Evolutionary conservation across 2,888 invertebrate genomes (phyloP), one percentile per base, ranked within the genome.

Genomic region (Pyrrhosoma nymphula): DNA sequence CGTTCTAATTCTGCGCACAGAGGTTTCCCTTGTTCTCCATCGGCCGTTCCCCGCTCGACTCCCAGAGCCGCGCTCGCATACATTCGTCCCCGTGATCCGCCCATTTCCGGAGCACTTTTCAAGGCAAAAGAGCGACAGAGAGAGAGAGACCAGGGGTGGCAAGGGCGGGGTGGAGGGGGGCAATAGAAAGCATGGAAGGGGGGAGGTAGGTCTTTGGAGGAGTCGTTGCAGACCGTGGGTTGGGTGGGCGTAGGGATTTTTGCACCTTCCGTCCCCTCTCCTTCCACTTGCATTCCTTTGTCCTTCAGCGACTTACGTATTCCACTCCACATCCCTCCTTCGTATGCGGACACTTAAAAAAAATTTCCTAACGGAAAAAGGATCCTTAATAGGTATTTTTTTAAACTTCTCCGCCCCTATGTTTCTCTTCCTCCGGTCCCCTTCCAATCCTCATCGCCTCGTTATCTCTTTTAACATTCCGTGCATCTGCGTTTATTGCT

Each of bases 31-130:
- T 93, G 93, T 93, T 93, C 93, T 91, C 88, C 47, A 47, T 47
- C 35, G 20, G 20, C 26, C n/a, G 30, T 47, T 88, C 88, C 16
- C 47, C n/a, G 55, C 56, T n/a, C 56, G 26, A 8, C 91, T 56
- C 56, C 30, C 30, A 60, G n/a, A 56, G 55, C 26, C n/a, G 30
- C 63, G 23, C 91, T 16, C 60, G 20, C 89, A 55, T 10, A n/a
- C 89, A 89, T n/a, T 56, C n/a, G 56, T n/a, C 26, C 63, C 20
- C 47, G 69, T 23, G 69, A 30, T 55, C 93, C 93, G 93, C 93
- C 93, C 93, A 93, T 93, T 93, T 93, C 93, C 93, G 93, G 93
- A 93, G 93, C 75, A 93, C 93, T 93, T 93, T 93, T 93, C 69
- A 69, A 82, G 82, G 82, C 35, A n/a, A 69, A 69, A 69, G 69